phyloP scores from a whole-genome alignment of 2,113 vertebrate genomes.

The Labeo rohita region DNA sequence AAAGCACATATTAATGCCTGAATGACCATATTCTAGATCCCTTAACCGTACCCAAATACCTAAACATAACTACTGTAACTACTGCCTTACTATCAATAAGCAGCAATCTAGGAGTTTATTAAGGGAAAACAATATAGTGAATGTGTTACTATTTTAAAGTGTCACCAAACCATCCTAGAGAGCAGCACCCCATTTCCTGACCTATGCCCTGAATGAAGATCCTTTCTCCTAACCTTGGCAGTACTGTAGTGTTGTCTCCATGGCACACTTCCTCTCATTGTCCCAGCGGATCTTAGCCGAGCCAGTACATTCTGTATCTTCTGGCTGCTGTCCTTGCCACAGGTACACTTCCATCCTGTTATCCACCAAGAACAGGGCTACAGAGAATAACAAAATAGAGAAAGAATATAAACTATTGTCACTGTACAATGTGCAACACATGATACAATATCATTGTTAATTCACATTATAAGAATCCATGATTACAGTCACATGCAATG shows the following conservation, averaged over 20 bases:
- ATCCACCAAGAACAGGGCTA: slow-evolving; percentile 79
- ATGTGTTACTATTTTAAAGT: too few species aligned
- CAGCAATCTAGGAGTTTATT: too few species aligned
- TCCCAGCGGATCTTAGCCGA: slow-evolving; percentile 81
- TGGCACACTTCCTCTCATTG: slow-evolving; percentile 80
- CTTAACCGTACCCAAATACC: too few species aligned
- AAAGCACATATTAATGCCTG: too few species aligned
- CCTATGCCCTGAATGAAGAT: neutral
- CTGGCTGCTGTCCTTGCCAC: slow-evolving; percentile 79
- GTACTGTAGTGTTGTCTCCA: slow-evolving; percentile 80
- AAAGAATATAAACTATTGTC: neutral
- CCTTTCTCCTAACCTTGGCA: slow-evolving; percentile 75
- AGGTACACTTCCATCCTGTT: slow-evolving; percentile 83
- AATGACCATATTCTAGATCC: too few species aligned
- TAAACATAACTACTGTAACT: too few species aligned
- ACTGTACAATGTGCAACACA: neutral
- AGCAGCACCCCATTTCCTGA: neutral
- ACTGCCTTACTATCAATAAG: too few species aligned
- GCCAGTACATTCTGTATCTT: slow-evolving; percentile 72
- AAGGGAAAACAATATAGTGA: too few species aligned
- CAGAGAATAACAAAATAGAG: neutral
- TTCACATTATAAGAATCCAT: neutral
- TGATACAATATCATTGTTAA: neutral
- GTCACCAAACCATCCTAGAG: neutral
- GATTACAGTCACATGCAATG: neutral